Conservation (phyloP, 2,888 invertebrate genomes). For the Protula sp. region DNA sequence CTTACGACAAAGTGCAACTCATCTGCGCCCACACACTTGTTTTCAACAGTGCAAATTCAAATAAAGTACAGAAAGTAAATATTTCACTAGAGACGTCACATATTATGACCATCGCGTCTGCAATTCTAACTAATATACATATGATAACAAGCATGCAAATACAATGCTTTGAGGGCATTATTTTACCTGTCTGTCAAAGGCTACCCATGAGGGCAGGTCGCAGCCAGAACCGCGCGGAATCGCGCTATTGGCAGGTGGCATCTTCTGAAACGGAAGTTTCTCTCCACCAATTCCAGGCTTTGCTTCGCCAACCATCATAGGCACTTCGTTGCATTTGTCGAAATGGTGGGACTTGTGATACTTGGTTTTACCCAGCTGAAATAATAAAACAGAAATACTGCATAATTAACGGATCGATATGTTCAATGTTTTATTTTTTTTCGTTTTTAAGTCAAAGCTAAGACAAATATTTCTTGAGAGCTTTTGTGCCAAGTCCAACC, state of each 20-base stretch:
- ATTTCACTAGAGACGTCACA: no score
- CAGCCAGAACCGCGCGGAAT: slow-evolving; percentile 71
- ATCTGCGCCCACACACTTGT: no score
- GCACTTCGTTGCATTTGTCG: slow-evolving; percentile 56
- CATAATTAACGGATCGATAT: neutral
- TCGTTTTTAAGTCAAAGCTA: no score
- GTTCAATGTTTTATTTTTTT: neutral
- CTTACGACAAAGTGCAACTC: no score
- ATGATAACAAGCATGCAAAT: neutral
- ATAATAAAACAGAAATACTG: neutral
- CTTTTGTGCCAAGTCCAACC: no score
- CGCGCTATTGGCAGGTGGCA: slow-evolving; percentile 63
- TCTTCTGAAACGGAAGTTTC: slow-evolving; percentile 57
- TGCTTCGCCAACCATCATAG: slow-evolving; percentile 61
- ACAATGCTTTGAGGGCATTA: no score
- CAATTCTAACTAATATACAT: no score
- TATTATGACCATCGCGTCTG: no score
- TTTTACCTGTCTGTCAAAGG: slow-evolving; percentile 71
- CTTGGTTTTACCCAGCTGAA: slow-evolving; percentile 63
- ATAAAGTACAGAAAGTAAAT: no score
- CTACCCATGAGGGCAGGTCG: slow-evolving; percentile 77
- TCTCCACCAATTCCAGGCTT: slow-evolving; percentile 62
- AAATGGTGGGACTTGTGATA: slow-evolving; percentile 64
- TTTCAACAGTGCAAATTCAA: no score
- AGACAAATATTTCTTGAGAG: no score